Percentiles rank a stretch among this genome's conserved stretches.
These are phyloP conservation scores for Chelon auratus DNA, from an alignment of 2,797 vertebrate genomes.

Conservation along the genomic window DNA sequence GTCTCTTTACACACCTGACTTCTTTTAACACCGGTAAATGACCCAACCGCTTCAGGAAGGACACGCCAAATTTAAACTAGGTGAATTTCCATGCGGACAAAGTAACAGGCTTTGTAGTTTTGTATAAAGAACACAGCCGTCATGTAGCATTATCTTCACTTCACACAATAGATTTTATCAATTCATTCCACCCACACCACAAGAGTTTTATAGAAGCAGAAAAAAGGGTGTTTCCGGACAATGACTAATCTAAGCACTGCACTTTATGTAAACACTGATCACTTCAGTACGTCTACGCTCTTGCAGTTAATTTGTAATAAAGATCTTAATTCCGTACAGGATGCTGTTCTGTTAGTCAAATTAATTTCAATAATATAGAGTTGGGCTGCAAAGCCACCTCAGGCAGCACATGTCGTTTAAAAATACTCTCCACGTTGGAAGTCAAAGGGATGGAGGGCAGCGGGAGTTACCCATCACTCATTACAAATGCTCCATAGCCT, in stretches of 20 bases:
- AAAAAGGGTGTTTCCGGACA: slow-evolving; percentile 17
- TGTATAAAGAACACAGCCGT: neutral
- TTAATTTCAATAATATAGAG: neutral
- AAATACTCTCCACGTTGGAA: neutral
- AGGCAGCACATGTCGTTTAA: neutral
- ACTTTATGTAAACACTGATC: neutral
- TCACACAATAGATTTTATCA: slow-evolving; percentile 25
- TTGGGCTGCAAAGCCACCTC: neutral
- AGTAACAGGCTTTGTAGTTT: neutral
- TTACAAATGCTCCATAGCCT: slow-evolving; percentile 40
- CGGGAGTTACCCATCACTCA: neutral
- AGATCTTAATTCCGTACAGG: too few relatives aligned
- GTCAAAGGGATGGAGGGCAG: neutral
- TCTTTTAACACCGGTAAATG: slow-evolving; percentile 52
- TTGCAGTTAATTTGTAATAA: neutral
- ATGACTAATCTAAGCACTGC: slow-evolving; percentile 19
- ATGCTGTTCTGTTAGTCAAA: neutral
- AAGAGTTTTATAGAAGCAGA: slow-evolving; percentile 15
- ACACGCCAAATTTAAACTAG: slow-evolving; percentile 41
- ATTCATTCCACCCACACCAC: slow-evolving; percentile 19
- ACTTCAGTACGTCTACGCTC: neutral
- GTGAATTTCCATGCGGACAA: slow-evolving; percentile 13
- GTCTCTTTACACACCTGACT: slow-evolving; percentile 46
- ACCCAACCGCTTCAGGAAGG: slow-evolving; percentile 26
- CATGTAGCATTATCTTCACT: neutral